Evolutionary conservation across 2,888 invertebrate species (phyloP), one percentile per base, ranked within the genome.

Genomic region (Scaptomyza parva): DNA sequence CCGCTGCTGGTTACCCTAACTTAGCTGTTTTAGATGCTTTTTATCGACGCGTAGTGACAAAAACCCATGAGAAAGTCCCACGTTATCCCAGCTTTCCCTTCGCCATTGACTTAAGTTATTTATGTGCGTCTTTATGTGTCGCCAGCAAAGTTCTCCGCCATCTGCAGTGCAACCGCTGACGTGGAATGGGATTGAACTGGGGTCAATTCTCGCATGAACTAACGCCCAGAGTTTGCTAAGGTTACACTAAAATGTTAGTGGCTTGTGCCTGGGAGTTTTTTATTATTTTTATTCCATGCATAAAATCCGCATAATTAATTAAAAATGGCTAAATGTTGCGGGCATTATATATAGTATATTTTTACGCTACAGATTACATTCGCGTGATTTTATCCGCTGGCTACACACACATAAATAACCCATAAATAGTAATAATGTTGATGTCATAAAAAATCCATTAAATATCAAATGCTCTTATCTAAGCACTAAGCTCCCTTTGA

Each of bases 191-290:
- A 14, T 6, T 39, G 28, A n/a, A 35, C 37, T 28, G 59, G 50
- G 84, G 71, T 83, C 84, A 83, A 76, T 60, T 74, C 71, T 66
- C 68, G 65, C 70, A 54, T 65, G 50, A 76, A 59, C 44, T n/a
- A 43, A 40, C 3, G 30, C 33, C n/a, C 11, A 33, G n/a, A 18
- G 26, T n/a, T 22, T 18, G n/a, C 6, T 3, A 18, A 14, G 20
- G 39, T 18, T 4, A 33, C n/a, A 33, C 9, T 6, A 3, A 30
- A 6, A 12, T 30, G 22, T 78, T 52, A 52, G 47, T 55, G 37
- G 43, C 30, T 48, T 48, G 57, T 35, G 45, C 41, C 35, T 47
- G 64, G 68, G 45, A 33, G 50, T 33, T 33, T 14, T 33, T 33
- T 14, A 6, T 7, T 14, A 12, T 24, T 37, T 30, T 17, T 45